phyloP scores from a whole-genome alignment of 1,140 invertebrate genomes.

The Atta texana region DNA sequence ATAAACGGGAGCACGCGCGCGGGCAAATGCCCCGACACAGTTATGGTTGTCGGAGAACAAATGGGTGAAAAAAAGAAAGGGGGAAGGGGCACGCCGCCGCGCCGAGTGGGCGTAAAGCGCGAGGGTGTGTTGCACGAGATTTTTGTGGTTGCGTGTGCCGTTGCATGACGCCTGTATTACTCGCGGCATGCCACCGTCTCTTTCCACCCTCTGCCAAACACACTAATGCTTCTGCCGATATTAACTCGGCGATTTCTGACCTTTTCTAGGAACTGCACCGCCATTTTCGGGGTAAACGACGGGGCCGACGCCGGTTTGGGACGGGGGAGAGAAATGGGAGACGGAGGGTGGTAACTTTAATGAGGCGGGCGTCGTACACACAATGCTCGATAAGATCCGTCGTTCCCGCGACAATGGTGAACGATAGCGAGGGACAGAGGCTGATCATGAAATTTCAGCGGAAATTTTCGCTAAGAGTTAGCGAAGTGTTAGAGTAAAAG shows the following conservation, averaged over 20 bases:
- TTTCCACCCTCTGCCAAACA: constrained; percentile 65
- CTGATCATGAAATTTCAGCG: constrained; percentile 5
- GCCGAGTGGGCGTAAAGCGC: constrained; percentile 63
- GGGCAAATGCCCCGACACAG: not conserved
- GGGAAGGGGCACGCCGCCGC: not conserved
- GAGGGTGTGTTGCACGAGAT: constrained; percentile 70
- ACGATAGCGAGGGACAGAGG: constrained; percentile 22
- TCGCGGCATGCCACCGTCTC: constrained; percentile 68
- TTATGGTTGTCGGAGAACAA: constrained; percentile 35
- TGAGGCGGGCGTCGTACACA: constrained; percentile 48
- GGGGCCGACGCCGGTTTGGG: constrained; percentile 13
- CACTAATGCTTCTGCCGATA: constrained; percentile 68
- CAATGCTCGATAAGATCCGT: constrained; percentile 63
- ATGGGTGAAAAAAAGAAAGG: constrained; percentile 16
- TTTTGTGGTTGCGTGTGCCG: constrained; percentile 73
- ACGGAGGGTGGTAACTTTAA: constrained; percentile 59
- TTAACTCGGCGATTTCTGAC: constrained; percentile 73
- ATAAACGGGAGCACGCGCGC: constrained; percentile 10
- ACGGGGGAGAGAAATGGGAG: not conserved
- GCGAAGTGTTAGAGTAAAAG: too few relatives aligned
- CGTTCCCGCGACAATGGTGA: constrained; percentile 21
- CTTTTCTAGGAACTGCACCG: constrained; percentile 69
- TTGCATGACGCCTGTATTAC: constrained; percentile 75
- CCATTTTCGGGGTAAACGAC: constrained; percentile 71
- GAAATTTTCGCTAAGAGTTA: not conserved